Evolutionary conservation across 1,140 invertebrate genomes (phyloP).

Genomic region (Parapsyche elsis): DNA sequence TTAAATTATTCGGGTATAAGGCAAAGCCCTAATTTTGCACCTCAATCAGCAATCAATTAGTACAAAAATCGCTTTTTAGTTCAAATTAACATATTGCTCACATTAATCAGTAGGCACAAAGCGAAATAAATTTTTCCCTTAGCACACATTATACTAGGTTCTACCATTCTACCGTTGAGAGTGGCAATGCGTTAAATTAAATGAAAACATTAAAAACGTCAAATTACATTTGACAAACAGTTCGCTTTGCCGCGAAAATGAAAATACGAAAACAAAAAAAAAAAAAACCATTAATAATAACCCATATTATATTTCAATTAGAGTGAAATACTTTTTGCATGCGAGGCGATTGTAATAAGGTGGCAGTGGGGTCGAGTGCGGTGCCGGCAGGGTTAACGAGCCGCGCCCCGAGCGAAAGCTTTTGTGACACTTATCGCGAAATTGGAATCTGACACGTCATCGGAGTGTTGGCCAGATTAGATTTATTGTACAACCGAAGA

Average conservation of each 20-base stretch:
- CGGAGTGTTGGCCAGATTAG: conserved; percentile 31
- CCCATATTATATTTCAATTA: conserved; percentile 29
- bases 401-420: conserved; percentile 1
- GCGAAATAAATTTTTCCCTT: too few relatives aligned
- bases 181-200: conserved; percentile 16
- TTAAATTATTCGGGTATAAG: too few relatives aligned
- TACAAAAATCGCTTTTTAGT: too few relatives aligned
- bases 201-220: conserved; percentile 32
- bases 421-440: conserved; percentile 42
- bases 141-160: too few relatives aligned
- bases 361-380: background rate
- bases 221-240: conserved; percentile 24
- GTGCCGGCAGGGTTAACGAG: conserved; percentile 16
- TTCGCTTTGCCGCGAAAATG: background rate
- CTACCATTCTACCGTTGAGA: too few relatives aligned
- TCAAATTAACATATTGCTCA: too few relatives aligned
- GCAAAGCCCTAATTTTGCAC: too few relatives aligned
- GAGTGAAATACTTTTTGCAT: conserved; percentile 24
- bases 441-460: conserved; percentile 43
- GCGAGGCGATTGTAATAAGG: background rate
- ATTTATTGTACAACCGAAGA: conserved; percentile 8
- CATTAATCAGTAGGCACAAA: too few relatives aligned
- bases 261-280: background rate
- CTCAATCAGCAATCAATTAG: too few relatives aligned
- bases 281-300: background rate